Evolutionary conservation across 2,797 vertebrate genomes (phyloP), one percentile per base, ranked within the genome.

Genomic region (Discoglossus pictus): DNA sequence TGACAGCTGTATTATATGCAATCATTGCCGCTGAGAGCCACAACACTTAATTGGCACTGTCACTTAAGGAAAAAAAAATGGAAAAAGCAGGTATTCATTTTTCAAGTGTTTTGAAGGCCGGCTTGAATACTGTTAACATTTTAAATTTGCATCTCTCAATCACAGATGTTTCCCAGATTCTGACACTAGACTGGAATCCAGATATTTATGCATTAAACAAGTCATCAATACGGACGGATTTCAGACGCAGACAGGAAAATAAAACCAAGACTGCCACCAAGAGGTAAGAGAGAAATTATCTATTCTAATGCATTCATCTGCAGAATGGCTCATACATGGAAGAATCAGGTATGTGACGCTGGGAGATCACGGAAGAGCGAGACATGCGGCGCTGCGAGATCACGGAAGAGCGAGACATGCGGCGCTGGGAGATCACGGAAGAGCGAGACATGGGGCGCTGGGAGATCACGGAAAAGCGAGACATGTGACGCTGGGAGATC

Each of bases 241-340:
- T 20, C 10, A 16, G 1, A n/a, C n/a, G 4, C 10, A 21, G 12
- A 13, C 10, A 58, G 21, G 6, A 18, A 48, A 25, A 13, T 1
- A 46, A 71, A 61, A 70, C 23, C 79, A 65, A 73, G 73, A 79
- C 79, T 85, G 84, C 84, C 84, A 82, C 76, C 83, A 79, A 83
- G 79, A 82, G 84, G 81, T 13, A 27, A 51, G 15, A 3, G 7
- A 4, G 0, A 6, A 5, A 27, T 40, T 23, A 17, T 36, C 27
- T 21, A 4, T 31, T 13, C 16, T 43, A 5, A 43, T 1, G 39
- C 6, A n/a, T 31, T 31, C 8, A 31, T 31, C 27, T 31, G 27
- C 8, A 31, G 27, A 31, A n/a, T n/a, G n/a, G n/a, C n/a, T n/a
- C n/a, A n/a, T n/a, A n/a, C n/a, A n/a, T n/a, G n/a, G n/a, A n/a